Evolutionary conservation across 1,140 invertebrate species (phyloP).

Genomic region (Heterodera schachtii): DNA sequence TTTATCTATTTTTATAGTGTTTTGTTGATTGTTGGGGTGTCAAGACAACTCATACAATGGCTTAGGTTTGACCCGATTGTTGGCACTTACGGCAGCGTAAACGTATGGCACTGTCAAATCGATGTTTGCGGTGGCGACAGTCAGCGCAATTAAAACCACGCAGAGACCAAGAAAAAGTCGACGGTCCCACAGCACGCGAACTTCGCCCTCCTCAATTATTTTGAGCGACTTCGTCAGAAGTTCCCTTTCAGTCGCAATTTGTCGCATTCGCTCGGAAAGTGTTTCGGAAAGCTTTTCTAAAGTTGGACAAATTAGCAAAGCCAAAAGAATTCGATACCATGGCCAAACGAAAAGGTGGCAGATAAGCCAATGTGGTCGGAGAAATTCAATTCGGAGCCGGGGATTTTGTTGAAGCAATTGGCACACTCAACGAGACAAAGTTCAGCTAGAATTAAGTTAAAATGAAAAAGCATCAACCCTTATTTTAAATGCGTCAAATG

Average conservation of each 20-base stretch:
- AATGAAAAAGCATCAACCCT: too few relatives aligned
- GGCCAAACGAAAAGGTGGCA: constrained; percentile 38
- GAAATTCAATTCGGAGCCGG: constrained; percentile 48
- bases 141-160: constrained; percentile 25
- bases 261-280: constrained; percentile 32
- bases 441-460: constrained; percentile 33
- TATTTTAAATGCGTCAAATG: too few relatives aligned
- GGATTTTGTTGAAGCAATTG: constrained; percentile 73
- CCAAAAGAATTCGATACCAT: constrained; percentile 25
- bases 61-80: too few relatives aligned
- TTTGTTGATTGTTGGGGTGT: too few relatives aligned
- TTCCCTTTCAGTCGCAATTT: constrained; percentile 29
- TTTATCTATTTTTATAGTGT: not conserved
- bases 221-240: constrained; percentile 50
- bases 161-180: constrained; percentile 45
- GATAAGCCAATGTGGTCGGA: constrained; percentile 56
- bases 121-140: constrained; percentile 19
- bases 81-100: constrained; percentile 31
- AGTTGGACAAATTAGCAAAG: constrained; percentile 20
- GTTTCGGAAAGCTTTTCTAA: constrained; percentile 25
- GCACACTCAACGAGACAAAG: constrained; percentile 63
- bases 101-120: constrained; percentile 27
- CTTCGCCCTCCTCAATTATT: constrained; percentile 57
- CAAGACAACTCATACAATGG: too few relatives aligned
- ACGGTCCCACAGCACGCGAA: constrained; percentile 52